phyloP scores from a whole-genome alignment of 2,797 vertebrate genomes.

The Cryptoblepharus egeriae region DNA sequence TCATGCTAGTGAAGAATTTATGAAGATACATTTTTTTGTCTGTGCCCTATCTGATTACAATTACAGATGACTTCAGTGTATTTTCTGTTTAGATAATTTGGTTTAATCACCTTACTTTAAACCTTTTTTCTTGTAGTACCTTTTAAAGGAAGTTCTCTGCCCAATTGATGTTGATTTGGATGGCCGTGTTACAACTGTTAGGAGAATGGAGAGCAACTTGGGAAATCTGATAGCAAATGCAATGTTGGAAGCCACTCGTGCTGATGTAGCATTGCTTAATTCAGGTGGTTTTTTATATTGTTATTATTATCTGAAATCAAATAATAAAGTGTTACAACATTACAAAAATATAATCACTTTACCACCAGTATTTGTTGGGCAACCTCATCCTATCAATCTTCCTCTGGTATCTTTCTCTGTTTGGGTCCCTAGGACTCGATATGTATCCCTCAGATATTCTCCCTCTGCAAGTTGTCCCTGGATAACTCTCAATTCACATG shows the following conservation, averaged over 20 bases:
- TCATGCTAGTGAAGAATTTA: neutral
- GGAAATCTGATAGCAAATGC: conserved; percentile 57
- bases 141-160: conserved; percentile 62
- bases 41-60: neutral
- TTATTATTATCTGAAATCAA: neutral
- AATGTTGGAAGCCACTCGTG: conserved; percentile 58
- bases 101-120: neutral
- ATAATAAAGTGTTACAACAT: neutral
- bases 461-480: too few relatives aligned
- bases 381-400: neutral
- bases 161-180: conserved; percentile 54
- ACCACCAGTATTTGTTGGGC: neutral
- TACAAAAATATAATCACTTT: neutral
- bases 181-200: conserved; percentile 44
- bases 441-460: too few relatives aligned
- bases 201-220: conserved; percentile 57
- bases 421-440: too few relatives aligned
- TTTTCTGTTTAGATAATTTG: neutral
- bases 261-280: conserved; percentile 57
- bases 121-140: conserved; percentile 35
- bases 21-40: neutral
- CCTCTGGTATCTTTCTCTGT: too few relatives aligned
- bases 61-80: neutral
- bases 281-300: conserved; percentile 53
- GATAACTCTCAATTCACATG: too few relatives aligned